Evolutionary conservation across 2,888 invertebrate genomes (phyloP), one percentile per base, ranked within the genome.

Genomic region (Dasypogon diadema): DNA sequence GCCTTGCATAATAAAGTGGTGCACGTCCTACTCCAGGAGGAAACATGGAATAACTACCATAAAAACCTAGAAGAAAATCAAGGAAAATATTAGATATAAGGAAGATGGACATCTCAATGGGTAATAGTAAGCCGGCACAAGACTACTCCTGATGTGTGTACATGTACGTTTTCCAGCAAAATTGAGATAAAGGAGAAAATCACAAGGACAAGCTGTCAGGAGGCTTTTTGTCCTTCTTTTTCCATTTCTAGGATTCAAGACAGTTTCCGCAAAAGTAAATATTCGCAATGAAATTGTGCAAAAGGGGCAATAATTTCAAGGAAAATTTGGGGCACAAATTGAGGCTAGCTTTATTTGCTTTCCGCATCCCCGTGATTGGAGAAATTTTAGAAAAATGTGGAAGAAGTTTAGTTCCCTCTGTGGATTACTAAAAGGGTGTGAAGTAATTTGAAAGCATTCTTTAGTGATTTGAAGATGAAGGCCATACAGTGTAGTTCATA

Each of bases 141-240:
- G 65, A 22, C 65, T 65, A 42, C 22, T 48, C 24, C 46, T 65
- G 24, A 65, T 65, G 65, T 65, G 42, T 34, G 65, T 65, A 14
- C 65, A 22, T 65, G 24, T 46, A 65, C 65, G 65, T 65, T 37
- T 24, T 42, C 37, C 21, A 12, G 24, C 65, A 65, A 65, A 65
- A 65, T 65, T 65, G 65, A 65, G 65, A 65, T 65, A 46, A 65
- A 65, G 65, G 65, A 65, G 65, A 65, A 65, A 65, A 65, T 65
- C 18, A 16, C 24, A 14, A 46, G 65, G 48, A 65, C 65, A 65
- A 65, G 48, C 65, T 65, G 65, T 65, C 65, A 65, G 24, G 46
- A 24, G 14, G 46, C 30, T 12, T 42, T 42, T 5, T 12, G 42
- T 42, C 10, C 12, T 12, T 42, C 12, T 42, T 42, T 8, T n/a